Conservation (phyloP, 1,140 invertebrate species). For the Ectropis grisescens region DNA sequence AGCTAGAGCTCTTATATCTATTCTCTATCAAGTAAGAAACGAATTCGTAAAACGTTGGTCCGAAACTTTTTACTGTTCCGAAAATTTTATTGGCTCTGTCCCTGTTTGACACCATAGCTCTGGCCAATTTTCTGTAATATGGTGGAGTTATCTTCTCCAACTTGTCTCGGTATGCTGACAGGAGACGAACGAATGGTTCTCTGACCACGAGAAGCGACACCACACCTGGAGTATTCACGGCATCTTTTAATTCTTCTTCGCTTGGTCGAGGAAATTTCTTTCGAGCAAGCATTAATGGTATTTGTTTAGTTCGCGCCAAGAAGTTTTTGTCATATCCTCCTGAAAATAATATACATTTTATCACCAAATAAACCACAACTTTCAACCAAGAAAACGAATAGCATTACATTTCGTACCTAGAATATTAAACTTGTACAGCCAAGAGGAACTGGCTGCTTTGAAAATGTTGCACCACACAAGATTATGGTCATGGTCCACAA, state of each 20-base stretch:
- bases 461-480: constrained; percentile 85
- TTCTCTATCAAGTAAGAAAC: constrained; percentile 72
- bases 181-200: constrained; percentile 90
- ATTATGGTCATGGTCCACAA: constrained; percentile 78
- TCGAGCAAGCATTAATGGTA: constrained; percentile 73
- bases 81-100: constrained; percentile 43
- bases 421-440: constrained; percentile 86
- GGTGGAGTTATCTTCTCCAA: constrained; percentile 79
- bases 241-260: constrained; percentile 62
- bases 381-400: not conserved
- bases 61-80: constrained; percentile 49
- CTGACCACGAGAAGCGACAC: constrained; percentile 87
- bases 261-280: constrained; percentile 73
- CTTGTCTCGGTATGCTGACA: constrained; percentile 94
- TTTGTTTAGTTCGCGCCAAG: constrained; percentile 68
- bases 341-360: constrained; percentile 21
- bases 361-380: too few species aligned
- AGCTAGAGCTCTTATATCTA: constrained; percentile 46
- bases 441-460: constrained; percentile 84
- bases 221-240: constrained; percentile 66
- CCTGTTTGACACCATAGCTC: constrained; percentile 73
- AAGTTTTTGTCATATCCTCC: constrained; percentile 74
- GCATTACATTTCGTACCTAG: constrained; percentile 59
- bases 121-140: constrained; percentile 78
- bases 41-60: constrained; percentile 81